These are phyloP conservation scores for Beaufortia kweichowensis DNA, from an alignment of 2,113 vertebrate genomes.

Conservation along the genomic window DNA sequence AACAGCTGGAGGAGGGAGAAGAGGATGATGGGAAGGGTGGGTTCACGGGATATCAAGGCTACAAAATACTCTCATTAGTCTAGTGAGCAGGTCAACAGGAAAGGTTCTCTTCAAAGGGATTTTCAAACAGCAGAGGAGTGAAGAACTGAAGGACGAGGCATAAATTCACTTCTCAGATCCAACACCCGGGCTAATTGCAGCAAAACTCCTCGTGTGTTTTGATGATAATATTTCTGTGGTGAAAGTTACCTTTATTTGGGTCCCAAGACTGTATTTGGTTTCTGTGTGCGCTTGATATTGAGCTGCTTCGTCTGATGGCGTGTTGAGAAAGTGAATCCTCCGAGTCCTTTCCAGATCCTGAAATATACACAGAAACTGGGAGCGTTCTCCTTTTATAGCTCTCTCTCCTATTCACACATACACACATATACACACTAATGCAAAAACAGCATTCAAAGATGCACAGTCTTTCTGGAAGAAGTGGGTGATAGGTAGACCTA, in stretches of 20 bases:
- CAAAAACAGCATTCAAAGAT: not conserved
- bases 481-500: slow-evolving; percentile 22
- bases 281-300: slow-evolving; percentile 16
- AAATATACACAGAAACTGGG: slow-evolving; percentile 26
- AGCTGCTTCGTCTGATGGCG: slow-evolving; percentile 11
- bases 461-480: slow-evolving; percentile 10
- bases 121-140: slow-evolving; percentile 9
- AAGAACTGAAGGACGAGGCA: not conserved
- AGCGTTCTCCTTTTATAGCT: not conserved
- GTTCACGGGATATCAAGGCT: slow-evolving; percentile 29
- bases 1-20: slow-evolving; percentile 26
- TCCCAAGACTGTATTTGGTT: not conserved
- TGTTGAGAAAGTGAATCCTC: slow-evolving; percentile 12
- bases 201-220: slow-evolving; percentile 9
- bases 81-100: slow-evolving; percentile 47
- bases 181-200: not conserved
- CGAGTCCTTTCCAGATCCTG: slow-evolving; percentile 1
- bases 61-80: slow-evolving; percentile 55
- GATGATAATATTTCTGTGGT: slow-evolving; percentile 10
- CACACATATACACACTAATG: not conserved
- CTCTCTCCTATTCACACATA: no score
- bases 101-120: slow-evolving; percentile 46
- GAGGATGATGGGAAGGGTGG: slow-evolving; percentile 24
- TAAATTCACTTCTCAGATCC: slow-evolving; percentile 4
- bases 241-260: slow-evolving; percentile 11